phyloP scores from a whole-genome alignment of 1,140 invertebrate species.

The Zaprionus africanus region DNA sequence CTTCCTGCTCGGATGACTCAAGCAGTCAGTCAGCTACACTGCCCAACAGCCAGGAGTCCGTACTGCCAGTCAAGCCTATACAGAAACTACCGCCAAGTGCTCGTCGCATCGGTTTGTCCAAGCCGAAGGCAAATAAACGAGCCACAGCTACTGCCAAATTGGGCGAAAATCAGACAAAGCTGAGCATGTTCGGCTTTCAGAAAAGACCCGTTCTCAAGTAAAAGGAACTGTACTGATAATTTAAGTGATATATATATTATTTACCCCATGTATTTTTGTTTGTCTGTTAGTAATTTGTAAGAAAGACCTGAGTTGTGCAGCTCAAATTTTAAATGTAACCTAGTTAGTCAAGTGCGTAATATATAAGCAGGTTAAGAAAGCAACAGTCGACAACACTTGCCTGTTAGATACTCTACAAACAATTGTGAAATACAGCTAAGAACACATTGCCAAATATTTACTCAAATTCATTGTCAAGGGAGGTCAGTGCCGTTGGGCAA shows the following conservation, averaged over 20 bases:
- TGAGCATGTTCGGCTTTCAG: slow-evolving; percentile 83
- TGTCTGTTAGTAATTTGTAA: slow-evolving; percentile 7
- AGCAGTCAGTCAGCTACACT: slow-evolving; percentile 27
- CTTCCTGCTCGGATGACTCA: slow-evolving; percentile 48
- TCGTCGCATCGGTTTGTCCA: slow-evolving; percentile 65
- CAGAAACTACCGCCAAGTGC: slow-evolving; percentile 32
- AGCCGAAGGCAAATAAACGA: slow-evolving; percentile 42
- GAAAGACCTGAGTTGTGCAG: not conserved
- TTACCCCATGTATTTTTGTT: slow-evolving; percentile 22
- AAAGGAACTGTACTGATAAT: not conserved
- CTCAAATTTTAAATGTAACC: not conserved
- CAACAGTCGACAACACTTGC: not conserved
- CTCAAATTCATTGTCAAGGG: not conserved
- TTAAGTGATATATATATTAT: slow-evolving; percentile 32
- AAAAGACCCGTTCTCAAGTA: slow-evolving; percentile 71
- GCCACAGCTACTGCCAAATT: slow-evolving; percentile 35
- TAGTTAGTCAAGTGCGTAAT: not conserved
- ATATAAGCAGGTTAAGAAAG: not conserved
- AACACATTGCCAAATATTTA: not conserved
- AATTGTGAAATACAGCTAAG: not conserved
- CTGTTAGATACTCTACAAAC: not conserved
- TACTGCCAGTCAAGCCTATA: not conserved
- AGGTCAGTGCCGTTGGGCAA: not conserved
- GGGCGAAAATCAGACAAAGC: slow-evolving; percentile 61
- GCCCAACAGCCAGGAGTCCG: slow-evolving; percentile 43